These are phyloP conservation scores for Stegastes partitus DNA, from an alignment of 2,113 vertebrate species.

Conservation along the genomic window DNA sequence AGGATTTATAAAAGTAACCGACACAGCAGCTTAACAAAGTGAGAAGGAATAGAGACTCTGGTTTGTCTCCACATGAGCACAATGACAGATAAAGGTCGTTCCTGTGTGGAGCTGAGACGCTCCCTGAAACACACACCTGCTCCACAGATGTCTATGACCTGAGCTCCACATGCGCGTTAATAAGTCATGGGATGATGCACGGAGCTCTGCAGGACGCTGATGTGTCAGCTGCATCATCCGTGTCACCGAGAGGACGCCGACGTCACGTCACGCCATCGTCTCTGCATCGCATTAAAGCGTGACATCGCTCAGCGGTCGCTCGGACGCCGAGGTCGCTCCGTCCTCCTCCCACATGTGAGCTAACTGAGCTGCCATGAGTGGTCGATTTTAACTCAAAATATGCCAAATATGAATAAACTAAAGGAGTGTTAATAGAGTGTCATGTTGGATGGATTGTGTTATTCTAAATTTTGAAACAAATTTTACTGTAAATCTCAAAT, in stretches of 20 bases:
- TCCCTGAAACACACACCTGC: constrained; percentile 33
- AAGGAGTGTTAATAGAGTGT: too few species aligned
- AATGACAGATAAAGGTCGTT: constrained; percentile 14
- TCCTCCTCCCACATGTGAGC: background rate
- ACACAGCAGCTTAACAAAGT: background rate
- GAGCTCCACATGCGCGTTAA: constrained; percentile 39
- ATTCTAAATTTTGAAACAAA: too few species aligned
- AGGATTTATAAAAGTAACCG: too few species aligned
- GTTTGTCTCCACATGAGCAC: background rate
- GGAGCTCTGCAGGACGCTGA: constrained; percentile 1
- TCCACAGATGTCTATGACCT: constrained; percentile 9
- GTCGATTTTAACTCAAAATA: too few species aligned
- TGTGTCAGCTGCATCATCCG: constrained; percentile 26
- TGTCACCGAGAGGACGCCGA: constrained; percentile 10
- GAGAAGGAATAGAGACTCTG: background rate
- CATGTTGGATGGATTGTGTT: too few species aligned
- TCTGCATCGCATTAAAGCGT: constrained; percentile 13
- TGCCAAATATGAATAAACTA: too few species aligned
- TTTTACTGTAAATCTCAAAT: too few species aligned
- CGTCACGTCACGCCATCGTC: constrained; percentile 10
- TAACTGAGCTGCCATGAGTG: background rate
- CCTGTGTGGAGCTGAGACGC: constrained; percentile 37
- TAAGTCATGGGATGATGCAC: constrained; percentile 34
- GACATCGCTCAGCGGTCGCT: constrained; percentile 14
- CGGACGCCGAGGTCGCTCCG: constrained; percentile 6